Evolutionary conservation across 1,140 invertebrate species (phyloP), one percentile per base, ranked within the genome.

Genomic region (Bactericera cockerelli): DNA sequence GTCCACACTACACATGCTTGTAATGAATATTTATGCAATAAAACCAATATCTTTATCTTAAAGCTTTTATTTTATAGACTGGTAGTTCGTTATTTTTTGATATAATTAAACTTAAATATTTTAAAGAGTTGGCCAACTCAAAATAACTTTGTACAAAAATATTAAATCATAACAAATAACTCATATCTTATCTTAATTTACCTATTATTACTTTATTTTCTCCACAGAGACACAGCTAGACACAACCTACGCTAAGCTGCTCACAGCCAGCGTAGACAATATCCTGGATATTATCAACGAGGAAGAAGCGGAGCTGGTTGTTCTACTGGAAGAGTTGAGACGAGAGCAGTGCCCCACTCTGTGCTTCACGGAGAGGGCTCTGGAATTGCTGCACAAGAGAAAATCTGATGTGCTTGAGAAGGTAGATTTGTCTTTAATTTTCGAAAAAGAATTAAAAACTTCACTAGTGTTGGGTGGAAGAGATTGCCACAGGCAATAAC

Each of bases 301-400:
- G 56, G 92, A 96, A 71, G 76, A 77, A 38, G 66, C 63, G 2
- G 83, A 90, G 68, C 74, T 96, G 33, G 66, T 77, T 62, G 59
- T 70, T 13, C 81, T 84, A 67, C 69, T 84, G n/a, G 62, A 72
- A 57, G 72, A 73, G 19, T 60, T 60, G 79, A 83, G 21, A 61
- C 79, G 84, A 67, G 77, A 82, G 60, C 79, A 87, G 63, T 82
- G 79, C 62, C 84, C 88, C 1, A 91, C 94, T 74, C 77, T 81
- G 64, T 81, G 83, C 65, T 95, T 91, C 67, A 82, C 94, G 62
- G 80, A 93, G 67, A 78, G 89, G 71, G 90, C 90, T 28, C 71
- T 89, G 19, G 65, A 75, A 24, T 75, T 81, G 66, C 71, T 89
- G 8, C 70, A 75, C 59, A 69, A 73, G 64, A 68, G 77, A 64